Base-by-base conservation (phyloP, 92 coral and sea anemone genomes). In the Metridium senile region DNA sequence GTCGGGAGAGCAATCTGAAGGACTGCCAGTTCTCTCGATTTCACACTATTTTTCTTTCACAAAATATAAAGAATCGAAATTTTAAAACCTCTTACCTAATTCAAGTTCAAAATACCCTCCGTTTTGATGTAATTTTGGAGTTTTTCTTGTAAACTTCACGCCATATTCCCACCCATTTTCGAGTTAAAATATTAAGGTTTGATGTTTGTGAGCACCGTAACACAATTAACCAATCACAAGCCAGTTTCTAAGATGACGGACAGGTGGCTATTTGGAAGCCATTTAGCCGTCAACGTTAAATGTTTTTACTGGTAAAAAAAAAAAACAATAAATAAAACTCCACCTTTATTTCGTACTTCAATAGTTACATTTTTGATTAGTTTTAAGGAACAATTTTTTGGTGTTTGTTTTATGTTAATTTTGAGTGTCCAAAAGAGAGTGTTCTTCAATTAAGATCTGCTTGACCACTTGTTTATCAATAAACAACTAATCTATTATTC, bases 261-360 rank as follows among this genome's bases (percentile, higher is more conserved):
- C 84, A 70, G 84, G 84, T 79, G 84, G 61, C 76, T 39, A 53
- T 0, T 56, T 19, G 63, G 74, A 62, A 58, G 47, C 69, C 72
- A 54, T 68, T 77, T 59, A 56, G 34, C 25, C 58, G 39, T 43
- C 61, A 35, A 58, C 59, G 7, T 68, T 32, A 54, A 79, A 69
- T 79, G 35, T 79, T 78, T 78, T 28, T 35, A 75, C 71, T 29
- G 80, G 71, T 63, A 29, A 1, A 2, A 29, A 47, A 26, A 46
- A 49, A 11, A 25, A 70, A 54, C 0, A 20, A 71, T 23, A 53
- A 53, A 31, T 31, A 29, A 53, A 28, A 39, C 6, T 13, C 6
- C 49, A 39, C n/a, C n/a, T n/a, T n/a, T n/a, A 39, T 39, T 39
- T 39, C 49, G 13, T 4, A 39, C 49, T 6, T 13, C 6, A 39